Evolutionary conservation across 1,140 invertebrate genomes (phyloP), one percentile per base, ranked within the genome.

Genomic region (Bicyclus anynana): DNA sequence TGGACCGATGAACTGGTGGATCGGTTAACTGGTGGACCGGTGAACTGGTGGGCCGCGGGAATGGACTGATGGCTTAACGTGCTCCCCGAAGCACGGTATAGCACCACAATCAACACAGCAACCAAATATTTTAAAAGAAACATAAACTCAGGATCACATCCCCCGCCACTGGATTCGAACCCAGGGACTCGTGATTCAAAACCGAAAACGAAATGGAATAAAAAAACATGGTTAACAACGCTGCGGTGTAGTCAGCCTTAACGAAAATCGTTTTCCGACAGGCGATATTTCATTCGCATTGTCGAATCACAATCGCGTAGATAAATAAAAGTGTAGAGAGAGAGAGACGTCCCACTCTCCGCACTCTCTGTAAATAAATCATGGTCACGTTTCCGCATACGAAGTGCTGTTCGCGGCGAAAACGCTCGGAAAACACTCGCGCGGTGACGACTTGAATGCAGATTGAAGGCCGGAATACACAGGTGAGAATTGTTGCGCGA

Each of bases 391-490:
- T 53, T 53, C 42, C 56, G 69, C 61, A 71, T 65, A 63, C 65
- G 59, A 69, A 77, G 69, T 71, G 57, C 59, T 65, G 54, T 62
- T 65, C 65, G 70, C 50, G 54, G 72, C 64, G 76, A 77, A 81
- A 80, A 70, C 71, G 74, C 55, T 77, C 56, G 76, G 78, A 79
- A 79, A 81, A 79, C 76, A 79, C 78, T 81, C 71, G 71, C 62
- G 52, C 38, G 57, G 62, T 70, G 64, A 56, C 66, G 57, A 33
- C 29, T 57, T 68, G 78, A 77, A 81, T 81, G 74, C 65, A 76
- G 72, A 79, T 75, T 56, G 67, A 63, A 48, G 20, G 12, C 21
- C 23, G 20, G 18, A 23, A 53, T 65, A 27, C 20, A 77, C 62
- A 57, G 61, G 14, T 5, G 0, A 1, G 13, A 23, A 49, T 33